These are phyloP conservation scores for Psettodes erumei DNA, from an alignment of 2,113 vertebrate genomes.

Conservation along the genomic window DNA sequence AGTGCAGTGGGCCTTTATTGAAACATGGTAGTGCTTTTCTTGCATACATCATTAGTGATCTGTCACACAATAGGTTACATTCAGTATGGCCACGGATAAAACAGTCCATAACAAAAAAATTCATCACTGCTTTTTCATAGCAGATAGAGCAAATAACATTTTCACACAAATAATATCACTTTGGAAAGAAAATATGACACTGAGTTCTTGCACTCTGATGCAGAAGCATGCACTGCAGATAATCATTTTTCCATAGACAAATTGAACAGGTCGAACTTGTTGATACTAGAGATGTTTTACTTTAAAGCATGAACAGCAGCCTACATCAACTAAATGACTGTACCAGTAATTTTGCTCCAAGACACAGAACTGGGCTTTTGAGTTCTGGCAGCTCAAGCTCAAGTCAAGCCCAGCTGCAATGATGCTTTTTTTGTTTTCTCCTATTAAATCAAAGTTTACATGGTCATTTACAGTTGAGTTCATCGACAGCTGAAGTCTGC, in stretches of 20 bases:
- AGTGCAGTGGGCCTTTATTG: constrained; percentile 87
- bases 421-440: constrained; percentile 8
- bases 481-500: neutral
- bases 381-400: neutral
- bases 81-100: constrained; percentile 85
- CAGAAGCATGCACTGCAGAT: constrained; percentile 63
- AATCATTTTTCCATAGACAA: neutral
- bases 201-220: constrained; percentile 35
- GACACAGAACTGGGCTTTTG: neutral
- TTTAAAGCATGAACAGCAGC: neutral
- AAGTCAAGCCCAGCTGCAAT: neutral
- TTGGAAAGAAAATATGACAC: constrained; percentile 36
- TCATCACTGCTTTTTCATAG: constrained; percentile 39
- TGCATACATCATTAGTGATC: constrained; percentile 88
- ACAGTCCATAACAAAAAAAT: constrained; percentile 45
- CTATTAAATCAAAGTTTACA: constrained; percentile 16
- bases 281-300: neutral
- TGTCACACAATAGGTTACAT: constrained; percentile 85
- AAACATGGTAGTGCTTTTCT: constrained; percentile 85
- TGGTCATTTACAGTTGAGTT: constrained; percentile 47
- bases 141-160: constrained; percentile 47
- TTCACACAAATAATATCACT: constrained; percentile 62
- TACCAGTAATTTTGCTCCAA: constrained; percentile 6
- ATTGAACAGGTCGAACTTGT: constrained; percentile 14
- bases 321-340: neutral